These are phyloP conservation scores for Bubo bubo DNA, from an alignment of 2,113 vertebrate genomes.

Conservation along the genomic window DNA sequence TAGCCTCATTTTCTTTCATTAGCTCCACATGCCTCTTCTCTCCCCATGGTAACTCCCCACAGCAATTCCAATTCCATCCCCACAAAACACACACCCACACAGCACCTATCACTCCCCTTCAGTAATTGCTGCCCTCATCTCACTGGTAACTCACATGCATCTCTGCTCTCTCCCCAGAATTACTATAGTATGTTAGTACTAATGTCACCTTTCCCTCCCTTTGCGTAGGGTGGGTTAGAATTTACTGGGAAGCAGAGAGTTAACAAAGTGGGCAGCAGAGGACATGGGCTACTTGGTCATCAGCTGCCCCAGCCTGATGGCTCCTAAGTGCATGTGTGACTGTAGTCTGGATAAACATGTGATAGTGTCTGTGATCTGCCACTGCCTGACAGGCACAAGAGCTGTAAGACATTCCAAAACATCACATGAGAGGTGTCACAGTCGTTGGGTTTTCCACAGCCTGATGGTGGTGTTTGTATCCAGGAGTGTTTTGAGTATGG, in stretches of 20 bases:
- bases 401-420: background rate
- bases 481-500: background rate
- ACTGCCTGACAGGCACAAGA: background rate
- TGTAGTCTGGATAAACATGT: background rate
- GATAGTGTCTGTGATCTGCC: background rate
- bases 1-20: background rate
- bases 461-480: background rate
- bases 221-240: background rate
- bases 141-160: background rate
- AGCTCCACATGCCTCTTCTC: background rate
- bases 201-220: background rate
- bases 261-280: background rate
- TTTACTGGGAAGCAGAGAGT: background rate
- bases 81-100: background rate
- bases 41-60: background rate
- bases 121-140: no score
- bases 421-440: background rate
- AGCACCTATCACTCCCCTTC: background rate
- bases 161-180: background rate
- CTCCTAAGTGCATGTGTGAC: background rate
- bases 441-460: background rate
- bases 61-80: background rate
- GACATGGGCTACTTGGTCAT: background rate
- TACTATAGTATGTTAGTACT: background rate
- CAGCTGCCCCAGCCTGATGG: background rate